Evolutionary conservation across 2,888 invertebrate genomes (phyloP).

Genomic region (Erpobdella octoculata): DNA sequence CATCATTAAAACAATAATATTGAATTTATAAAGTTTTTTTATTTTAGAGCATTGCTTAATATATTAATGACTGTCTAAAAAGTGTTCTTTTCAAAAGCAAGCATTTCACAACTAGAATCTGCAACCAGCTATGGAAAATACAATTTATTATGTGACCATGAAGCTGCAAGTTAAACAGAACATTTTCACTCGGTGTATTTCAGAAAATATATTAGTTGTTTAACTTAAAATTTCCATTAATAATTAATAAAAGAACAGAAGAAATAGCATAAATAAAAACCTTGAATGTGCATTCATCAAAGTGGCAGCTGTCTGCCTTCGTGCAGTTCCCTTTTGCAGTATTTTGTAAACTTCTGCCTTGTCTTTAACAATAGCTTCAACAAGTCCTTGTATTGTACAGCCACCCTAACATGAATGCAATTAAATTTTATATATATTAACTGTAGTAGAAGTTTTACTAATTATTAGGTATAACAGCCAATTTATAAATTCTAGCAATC

Average conservation of each 20-base stretch:
- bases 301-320: conserved; percentile 81
- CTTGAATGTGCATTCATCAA: conserved; percentile 87
- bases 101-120: background rate
- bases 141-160: background rate
- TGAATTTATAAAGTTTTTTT: too few species aligned
- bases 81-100: too few species aligned
- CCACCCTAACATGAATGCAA: conserved; percentile 80
- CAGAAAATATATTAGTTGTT: too few species aligned
- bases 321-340: conserved; percentile 75
- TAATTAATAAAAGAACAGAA: background rate
- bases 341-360: conserved; percentile 77
- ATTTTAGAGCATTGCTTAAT: too few species aligned
- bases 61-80: too few species aligned
- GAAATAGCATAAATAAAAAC: conserved; percentile 52
- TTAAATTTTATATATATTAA: too few species aligned
- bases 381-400: conserved; percentile 80
- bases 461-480: background rate
- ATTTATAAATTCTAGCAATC: background rate
- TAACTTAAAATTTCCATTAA: background rate
- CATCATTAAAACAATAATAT: too few species aligned
- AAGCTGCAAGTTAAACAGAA: too few species aligned
- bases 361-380: conserved; percentile 79
- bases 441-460: background rate
- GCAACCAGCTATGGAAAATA: background rate
- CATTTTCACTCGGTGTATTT: background rate